Conservation (phyloP, 2,797 vertebrate species). For the Glossophaga mutica region DNA sequence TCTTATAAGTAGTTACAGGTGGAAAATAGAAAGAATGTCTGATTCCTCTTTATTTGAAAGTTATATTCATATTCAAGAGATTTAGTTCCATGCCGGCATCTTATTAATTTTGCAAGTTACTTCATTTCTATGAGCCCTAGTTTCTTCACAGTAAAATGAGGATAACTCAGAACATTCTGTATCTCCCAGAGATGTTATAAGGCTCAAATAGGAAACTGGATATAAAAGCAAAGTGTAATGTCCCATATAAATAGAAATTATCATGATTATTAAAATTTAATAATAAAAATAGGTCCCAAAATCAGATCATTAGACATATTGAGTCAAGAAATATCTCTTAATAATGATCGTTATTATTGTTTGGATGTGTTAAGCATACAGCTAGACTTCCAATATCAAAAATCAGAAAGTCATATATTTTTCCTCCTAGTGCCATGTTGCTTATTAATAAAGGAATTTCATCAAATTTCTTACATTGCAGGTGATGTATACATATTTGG, state of each 20-base stretch:
- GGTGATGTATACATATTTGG: not conserved
- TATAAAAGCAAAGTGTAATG: not conserved
- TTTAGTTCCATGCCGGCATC: not conserved
- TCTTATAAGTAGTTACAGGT: not conserved
- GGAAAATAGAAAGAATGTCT: not conserved
- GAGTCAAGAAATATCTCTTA: not conserved
- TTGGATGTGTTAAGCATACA: not conserved
- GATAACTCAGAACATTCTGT: not conserved
- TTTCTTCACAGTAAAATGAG: not conserved
- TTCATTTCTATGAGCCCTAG: conserved; percentile 19
- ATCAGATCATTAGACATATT: not conserved
- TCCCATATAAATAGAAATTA: not conserved
- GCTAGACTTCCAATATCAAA: not conserved
- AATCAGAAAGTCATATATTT: not conserved
- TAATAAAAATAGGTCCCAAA: not conserved
- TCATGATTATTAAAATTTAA: not conserved
- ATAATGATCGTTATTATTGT: not conserved
- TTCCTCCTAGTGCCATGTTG: not conserved
- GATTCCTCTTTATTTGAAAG: conserved; percentile 7
- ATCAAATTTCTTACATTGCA: not conserved
- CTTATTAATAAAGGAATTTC: not conserved
- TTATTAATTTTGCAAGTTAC: conserved; percentile 14
- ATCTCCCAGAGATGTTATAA: not conserved
- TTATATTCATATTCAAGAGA: not conserved
- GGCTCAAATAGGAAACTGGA: not conserved